Evolutionary conservation across 37 sponge, comb jelly and placozoan species (phyloP), one percentile per base, ranked within the genome.

Genomic region (Oscarella lobularis): DNA sequence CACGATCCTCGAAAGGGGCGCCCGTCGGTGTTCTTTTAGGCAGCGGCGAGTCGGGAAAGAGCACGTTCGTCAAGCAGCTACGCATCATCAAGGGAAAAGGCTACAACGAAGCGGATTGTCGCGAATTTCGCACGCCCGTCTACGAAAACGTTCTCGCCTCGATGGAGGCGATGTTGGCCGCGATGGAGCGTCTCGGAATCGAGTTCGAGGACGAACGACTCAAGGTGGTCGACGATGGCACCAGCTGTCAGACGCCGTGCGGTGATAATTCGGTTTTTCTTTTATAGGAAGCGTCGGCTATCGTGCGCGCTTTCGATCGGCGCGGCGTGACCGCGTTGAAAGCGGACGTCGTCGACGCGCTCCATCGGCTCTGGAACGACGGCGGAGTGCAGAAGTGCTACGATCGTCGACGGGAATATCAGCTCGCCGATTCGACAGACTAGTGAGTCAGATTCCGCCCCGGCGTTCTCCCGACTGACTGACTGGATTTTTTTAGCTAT

Each of bases 51-150:
- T 74, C 75, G 33, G 82, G 82, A 37, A 81, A 81, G 82, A 81
- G 82, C 60, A 81, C 82, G 2, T 81, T 81, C 68, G 75, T 81
- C 77, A 81, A 81, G 40, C 82, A 81, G 66, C 76, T 81, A 76
- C 60, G 82, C 48, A 81, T 81, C 34, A 81, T 81, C 31, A 75
- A 81, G 48, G 82, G 82, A 29, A 31, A 75, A 5, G 82, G 82
- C 38, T 81, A 81, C 35, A 34, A 75, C 2, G 66, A 79, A 4
- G 67, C 67, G 3, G 82, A 81, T 33, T 31, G 82, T 35, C 27
- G 5, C 9, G 82, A 37, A 6, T 81, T 81, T 33, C 38, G 76
- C n/a, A 31, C 37, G 9, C 31, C 39, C 31, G 38, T 81, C 38
- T 81, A 66, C 38, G 41, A 79, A 65, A 81, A 81, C 66, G 60